Evolutionary conservation across 2,113 vertebrate genomes (phyloP).

Genomic region (Gasterosteus nipponicus): DNA sequence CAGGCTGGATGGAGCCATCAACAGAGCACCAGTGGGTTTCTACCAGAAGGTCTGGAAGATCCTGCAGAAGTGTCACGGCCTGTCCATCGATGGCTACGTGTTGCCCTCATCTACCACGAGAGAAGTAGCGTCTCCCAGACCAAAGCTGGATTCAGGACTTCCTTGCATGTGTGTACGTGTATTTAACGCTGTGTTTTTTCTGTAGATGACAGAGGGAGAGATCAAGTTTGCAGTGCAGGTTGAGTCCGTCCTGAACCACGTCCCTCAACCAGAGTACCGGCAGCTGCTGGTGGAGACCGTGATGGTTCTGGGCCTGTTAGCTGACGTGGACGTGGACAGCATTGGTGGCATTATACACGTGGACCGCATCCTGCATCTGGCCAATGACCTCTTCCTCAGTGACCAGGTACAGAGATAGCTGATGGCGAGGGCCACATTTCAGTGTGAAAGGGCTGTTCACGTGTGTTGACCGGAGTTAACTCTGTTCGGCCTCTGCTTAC

Average conservation of each 20-base stretch:
- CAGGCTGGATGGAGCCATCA: constrained; percentile 95
- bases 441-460: not conserved
- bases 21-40: constrained; percentile 96
- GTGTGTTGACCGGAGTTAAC: not conserved
- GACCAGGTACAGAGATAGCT: constrained; percentile 87
- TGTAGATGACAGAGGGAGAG: constrained; percentile 94
- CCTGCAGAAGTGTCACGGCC: constrained; percentile 97
- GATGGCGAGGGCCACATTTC: not conserved
- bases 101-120: constrained; percentile 95
- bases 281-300: constrained; percentile 96
- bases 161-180: not conserved
- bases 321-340: constrained; percentile 89
- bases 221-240: constrained; percentile 99
- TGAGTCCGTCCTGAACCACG: constrained; percentile 95
- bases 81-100: constrained; percentile 96
- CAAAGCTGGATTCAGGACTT: not conserved
- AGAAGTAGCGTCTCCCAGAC: constrained; percentile 81
- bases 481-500: constrained; percentile 9
- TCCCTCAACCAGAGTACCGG: constrained; percentile 95
- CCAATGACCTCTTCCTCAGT: constrained; percentile 91
- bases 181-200: constrained; percentile 15
- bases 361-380: constrained; percentile 90
- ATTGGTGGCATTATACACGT: constrained; percentile 91
- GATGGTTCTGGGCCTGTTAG: constrained; percentile 91
- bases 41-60: constrained; percentile 98